These are phyloP conservation scores for Patella vulgata DNA, from an alignment of 1,140 invertebrate genomes.

Conservation along the genomic window DNA sequence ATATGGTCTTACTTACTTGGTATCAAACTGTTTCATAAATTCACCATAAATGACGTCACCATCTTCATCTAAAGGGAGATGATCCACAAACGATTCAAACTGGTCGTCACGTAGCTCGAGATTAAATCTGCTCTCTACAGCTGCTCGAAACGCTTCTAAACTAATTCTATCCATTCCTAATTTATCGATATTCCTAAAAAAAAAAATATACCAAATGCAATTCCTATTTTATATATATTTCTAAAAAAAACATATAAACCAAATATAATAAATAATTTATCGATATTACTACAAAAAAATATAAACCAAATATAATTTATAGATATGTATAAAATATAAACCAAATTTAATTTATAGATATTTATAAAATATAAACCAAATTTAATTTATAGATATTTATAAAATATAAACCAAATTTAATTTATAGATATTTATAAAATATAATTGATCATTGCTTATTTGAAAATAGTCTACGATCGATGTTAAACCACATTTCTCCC, in stretches of 20 bases:
- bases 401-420: no score
- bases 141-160: constrained; percentile 65
- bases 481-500: neutral
- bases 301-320: no score
- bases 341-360: no score
- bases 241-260: no score
- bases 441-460: no score
- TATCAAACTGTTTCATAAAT: constrained; percentile 67
- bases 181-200: constrained; percentile 62
- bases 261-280: no score
- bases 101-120: constrained; percentile 60
- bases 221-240: no score
- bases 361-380: no score
- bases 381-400: no score
- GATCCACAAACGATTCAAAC: constrained; percentile 59
- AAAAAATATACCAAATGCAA: constrained; percentile 1
- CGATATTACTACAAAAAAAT: no score
- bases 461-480: neutral
- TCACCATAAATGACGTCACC: constrained; percentile 63
- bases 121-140: constrained; percentile 62
- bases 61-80: constrained; percentile 60
- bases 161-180: constrained; percentile 53
- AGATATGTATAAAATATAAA: no score
- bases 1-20: constrained; percentile 60
- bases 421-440: no score